These are phyloP conservation scores for Ursus arctos DNA, from an alignment of 2,113 vertebrate genomes.

Conservation along the genomic window DNA sequence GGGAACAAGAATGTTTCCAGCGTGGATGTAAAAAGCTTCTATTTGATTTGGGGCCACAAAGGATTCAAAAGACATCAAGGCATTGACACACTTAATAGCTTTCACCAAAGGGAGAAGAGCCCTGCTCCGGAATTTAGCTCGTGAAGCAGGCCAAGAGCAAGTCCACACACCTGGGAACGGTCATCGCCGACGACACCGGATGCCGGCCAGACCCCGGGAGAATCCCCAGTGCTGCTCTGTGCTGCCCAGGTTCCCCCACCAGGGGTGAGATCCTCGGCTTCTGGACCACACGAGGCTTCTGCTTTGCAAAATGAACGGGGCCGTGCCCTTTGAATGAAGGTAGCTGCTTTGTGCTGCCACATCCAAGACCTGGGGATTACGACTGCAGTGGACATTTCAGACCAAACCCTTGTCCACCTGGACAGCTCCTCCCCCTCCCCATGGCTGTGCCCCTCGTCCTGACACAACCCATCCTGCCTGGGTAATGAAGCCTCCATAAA, in stretches of 20 bases:
- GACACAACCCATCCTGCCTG: fast-evolving
- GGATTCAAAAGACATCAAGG: constrained; percentile 64
- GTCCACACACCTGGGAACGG: background rate
- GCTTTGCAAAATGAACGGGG: background rate
- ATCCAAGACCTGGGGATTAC: fast-evolving
- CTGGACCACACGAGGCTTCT: background rate
- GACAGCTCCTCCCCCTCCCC: too few species aligned
- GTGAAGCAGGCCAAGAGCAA: background rate
- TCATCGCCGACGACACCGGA: fast-evolving
- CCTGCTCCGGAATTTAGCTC: constrained; percentile 9
- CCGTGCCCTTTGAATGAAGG: background rate
- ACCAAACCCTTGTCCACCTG: fast-evolving
- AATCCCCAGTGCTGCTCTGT: fast-evolving
- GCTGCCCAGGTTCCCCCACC: fast-evolving
- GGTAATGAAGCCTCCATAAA: background rate
- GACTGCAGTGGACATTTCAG: background rate
- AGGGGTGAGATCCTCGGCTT: fast-evolving
- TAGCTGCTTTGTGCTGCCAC: fast-evolving
- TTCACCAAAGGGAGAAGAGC: background rate
- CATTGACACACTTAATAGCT: background rate
- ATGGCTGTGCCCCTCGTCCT: fast-evolving
- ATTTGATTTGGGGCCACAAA: constrained; percentile 73
- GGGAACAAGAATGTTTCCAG: constrained; percentile 25
- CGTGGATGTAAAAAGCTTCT: constrained; percentile 58
- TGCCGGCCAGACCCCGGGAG: fast-evolving